Evolutionary conservation across 2,797 vertebrate species (phyloP).

Genomic region (Euthynnus affinis): DNA sequence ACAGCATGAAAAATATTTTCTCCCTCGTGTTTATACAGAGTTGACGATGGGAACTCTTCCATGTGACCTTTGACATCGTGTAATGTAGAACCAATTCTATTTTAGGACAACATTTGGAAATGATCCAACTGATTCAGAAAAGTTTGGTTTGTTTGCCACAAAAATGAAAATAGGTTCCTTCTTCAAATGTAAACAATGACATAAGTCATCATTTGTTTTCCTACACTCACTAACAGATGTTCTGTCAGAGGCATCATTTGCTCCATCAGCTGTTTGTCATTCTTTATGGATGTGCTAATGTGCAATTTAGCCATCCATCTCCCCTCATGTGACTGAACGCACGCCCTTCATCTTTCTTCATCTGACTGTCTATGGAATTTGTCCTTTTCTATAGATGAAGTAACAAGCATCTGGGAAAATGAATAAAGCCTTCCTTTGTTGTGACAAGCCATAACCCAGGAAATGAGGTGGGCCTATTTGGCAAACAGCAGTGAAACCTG

Average conservation of each 20-base stretch:
- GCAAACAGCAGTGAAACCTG: conserved; percentile 43
- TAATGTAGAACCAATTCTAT: conserved; percentile 23
- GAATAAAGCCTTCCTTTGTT: conserved; percentile 47
- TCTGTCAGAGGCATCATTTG: conserved; percentile 50
- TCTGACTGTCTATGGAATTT: background rate
- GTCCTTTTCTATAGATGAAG: conserved; percentile 7
- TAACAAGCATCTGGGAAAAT: conserved; percentile 45
- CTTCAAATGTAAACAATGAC: conserved; percentile 8
- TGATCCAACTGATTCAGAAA: conserved; percentile 21
- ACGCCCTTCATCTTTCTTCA: conserved; percentile 1
- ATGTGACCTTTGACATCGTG: conserved; percentile 32
- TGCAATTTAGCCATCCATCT: background rate
- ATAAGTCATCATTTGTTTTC: background rate
- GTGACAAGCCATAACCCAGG: conserved; percentile 51
- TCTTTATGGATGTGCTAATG: conserved; percentile 3
- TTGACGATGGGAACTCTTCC: conserved; percentile 43
- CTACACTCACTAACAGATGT: background rate
- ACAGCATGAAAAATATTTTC: conserved; percentile 42
- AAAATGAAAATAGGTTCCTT: background rate
- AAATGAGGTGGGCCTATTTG: conserved; percentile 52
- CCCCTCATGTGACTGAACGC: background rate
- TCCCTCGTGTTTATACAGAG: conserved; percentile 17
- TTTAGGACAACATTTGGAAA: conserved; percentile 15
- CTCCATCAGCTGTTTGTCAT: conserved; percentile 15
- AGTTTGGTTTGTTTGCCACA: background rate